Conservation (phyloP, 2,888 invertebrate species). For the Cryptus viduatorius region DNA sequence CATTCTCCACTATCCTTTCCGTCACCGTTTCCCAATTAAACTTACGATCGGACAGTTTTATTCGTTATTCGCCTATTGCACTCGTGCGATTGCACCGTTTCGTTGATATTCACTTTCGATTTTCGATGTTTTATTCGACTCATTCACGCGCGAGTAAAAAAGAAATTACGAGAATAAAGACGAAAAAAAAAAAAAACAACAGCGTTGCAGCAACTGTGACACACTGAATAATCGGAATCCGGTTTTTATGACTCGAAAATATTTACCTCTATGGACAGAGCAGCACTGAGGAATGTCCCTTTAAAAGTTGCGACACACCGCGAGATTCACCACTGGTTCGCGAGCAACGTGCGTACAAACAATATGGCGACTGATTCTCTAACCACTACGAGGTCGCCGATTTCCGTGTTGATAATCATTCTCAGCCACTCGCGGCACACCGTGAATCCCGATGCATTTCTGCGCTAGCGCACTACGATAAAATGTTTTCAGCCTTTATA, state of each 20-base stretch:
- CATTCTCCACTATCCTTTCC: conserved; percentile 14
- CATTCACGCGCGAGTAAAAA: neutral
- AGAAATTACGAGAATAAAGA: neutral
- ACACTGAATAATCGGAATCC: neutral
- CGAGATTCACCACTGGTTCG: conserved; percentile 63
- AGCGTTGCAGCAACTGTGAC: too few species aligned
- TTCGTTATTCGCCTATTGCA: neutral
- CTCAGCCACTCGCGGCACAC: conserved; percentile 63
- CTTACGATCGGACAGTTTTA: neutral
- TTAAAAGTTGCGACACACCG: conserved; percentile 45
- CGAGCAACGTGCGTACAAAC: conserved; percentile 78
- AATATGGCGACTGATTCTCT: conserved; percentile 79
- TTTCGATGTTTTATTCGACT: neutral
- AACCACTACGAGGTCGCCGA: conserved; percentile 73
- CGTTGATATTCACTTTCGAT: conserved; percentile 24
- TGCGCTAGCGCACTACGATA: conserved; percentile 77
- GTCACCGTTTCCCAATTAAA: neutral
- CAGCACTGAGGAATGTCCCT: conserved; percentile 42
- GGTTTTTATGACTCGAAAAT: conserved; percentile 6
- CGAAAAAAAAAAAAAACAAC: neutral
- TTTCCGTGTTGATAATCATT: conserved; percentile 80
- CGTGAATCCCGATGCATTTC: conserved; percentile 69
- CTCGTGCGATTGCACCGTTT: neutral
- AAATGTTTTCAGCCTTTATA: conserved; percentile 15
- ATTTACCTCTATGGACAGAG: conserved; percentile 49